Base-by-base conservation (phyloP, 2,113 vertebrate species). In the Cebidichthys violaceus region DNA sequence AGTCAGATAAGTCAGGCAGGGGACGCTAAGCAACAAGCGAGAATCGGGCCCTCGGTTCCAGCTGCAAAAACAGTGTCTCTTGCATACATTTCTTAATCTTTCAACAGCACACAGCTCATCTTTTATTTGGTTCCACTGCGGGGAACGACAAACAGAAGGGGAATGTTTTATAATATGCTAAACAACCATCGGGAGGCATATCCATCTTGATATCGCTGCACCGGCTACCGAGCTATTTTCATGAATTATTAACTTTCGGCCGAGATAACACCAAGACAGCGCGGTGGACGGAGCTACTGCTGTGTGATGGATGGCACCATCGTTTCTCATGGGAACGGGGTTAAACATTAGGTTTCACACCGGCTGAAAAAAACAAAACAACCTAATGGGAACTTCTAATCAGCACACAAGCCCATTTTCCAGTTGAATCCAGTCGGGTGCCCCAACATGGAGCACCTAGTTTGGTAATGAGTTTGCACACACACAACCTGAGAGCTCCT, bases 221-320 rank as follows among this genome's bases (percentile, higher is more conserved):
- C 57, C 79, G 77, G 74, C 84, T 65, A 86, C 77, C 75, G 11
- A 81, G 89, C 80, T 88, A 70, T 88, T 90, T 89, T 79, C 76
- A 91, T 91, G 78, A 94, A 94, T 94, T 88, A 94, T 94, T 94
- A 94, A 94, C 92, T 92, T 85, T 75, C 35, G 70, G 67, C 66
- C 27, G 86, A 88, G 83, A 92, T 93, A 95, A 92, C 86, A 64
- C 61, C 61, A 83, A 77, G 81, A 89, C 81, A 55, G 88, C 22
- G 81, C 55, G 52, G 64, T 31, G 86, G 75, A 81, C 81, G 81
- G 54, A 83, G 77, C 85, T 65, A 17, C 81, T 35, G 78, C 80
- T 82, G 77, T 31, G 80, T 94, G 91, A 95, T 92, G 82, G 84
- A 94, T 93, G 70, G 79, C 86, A 74, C 80, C 68, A 43, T 70